Percentiles rank a stretch among this genome's conserved stretches.
phyloP scores from a whole-genome alignment of 92 coral and sea anemone genomes.

The Chrysogorgia sp. region DNA sequence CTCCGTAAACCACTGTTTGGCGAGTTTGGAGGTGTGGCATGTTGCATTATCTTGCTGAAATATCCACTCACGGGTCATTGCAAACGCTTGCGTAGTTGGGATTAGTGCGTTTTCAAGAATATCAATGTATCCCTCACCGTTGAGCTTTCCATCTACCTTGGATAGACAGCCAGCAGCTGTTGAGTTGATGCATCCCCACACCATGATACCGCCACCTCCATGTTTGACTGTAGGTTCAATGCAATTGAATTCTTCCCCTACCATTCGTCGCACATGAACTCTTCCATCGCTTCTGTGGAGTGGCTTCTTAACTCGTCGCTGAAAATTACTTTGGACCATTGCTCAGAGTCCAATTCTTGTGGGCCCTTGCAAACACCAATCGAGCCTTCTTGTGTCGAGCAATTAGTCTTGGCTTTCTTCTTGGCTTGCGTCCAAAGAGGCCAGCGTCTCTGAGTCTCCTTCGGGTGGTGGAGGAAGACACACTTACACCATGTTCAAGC shows the following conservation, averaged over 20 bases:
- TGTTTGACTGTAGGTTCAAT: constrained; percentile 46
- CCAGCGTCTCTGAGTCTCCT: background rate
- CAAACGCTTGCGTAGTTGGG: background rate
- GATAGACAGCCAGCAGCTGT: background rate
- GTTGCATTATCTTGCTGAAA: constrained; percentile 21
- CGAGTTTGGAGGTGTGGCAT: background rate
- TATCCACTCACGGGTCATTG: background rate
- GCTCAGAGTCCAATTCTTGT: constrained; percentile 4
- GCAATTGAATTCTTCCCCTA: background rate
- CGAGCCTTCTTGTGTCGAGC: background rate
- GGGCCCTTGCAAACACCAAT: background rate
- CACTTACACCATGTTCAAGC: background rate
- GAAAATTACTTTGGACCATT: background rate
- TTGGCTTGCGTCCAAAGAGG: background rate
- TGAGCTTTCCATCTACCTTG: background rate
- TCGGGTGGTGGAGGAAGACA: background rate
- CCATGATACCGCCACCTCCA: no score
- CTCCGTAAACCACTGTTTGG: constrained; percentile 7
- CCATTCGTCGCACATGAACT: background rate
- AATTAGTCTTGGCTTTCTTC: background rate
- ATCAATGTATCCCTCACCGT: constrained; percentile 10
- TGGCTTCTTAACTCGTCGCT: no score
- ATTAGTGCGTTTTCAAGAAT: background rate
- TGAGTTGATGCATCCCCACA: no score
- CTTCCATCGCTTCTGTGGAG: background rate